Evolutionary conservation across 2,888 invertebrate species (phyloP).

Genomic region (Mylabris sibirica): DNA sequence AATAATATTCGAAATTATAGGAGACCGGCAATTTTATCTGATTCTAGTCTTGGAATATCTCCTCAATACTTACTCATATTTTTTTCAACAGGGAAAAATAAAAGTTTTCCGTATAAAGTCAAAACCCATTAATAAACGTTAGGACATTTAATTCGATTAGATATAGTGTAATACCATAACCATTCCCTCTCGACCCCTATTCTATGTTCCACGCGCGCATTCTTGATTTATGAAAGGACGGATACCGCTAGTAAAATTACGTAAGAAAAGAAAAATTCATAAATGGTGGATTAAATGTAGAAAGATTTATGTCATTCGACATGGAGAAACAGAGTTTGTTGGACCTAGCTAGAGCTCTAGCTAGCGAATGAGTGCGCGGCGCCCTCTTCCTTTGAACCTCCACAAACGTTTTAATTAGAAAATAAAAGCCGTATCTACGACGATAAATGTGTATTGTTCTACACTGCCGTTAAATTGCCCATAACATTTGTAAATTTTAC

Average conservation of each 20-base stretch:
- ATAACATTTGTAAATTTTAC: slow-evolving; percentile 9
- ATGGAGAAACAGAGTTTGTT: slow-evolving; percentile 2
- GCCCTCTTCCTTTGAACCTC: slow-evolving; percentile 20
- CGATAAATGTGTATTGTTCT: slow-evolving; percentile 30
- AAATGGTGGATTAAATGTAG: slow-evolving; percentile 45
- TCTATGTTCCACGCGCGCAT: slow-evolving; percentile 13
- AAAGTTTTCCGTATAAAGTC: slow-evolving; percentile 16
- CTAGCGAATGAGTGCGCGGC: slow-evolving; percentile 4
- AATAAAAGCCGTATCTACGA: slow-evolving; percentile 29
- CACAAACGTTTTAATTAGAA: slow-evolving; percentile 37
- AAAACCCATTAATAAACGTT: slow-evolving; percentile 35
- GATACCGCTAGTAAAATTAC: slow-evolving; percentile 43
- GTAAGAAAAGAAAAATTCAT: slow-evolving; percentile 44
- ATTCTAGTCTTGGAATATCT: not conserved
- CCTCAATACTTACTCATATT: slow-evolving; percentile 2
- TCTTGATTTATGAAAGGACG: slow-evolving; percentile 44
- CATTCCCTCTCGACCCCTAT: slow-evolving; percentile 19
- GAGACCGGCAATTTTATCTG: not conserved
- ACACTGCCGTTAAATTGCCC: slow-evolving; percentile 27
- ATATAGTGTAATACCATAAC: slow-evolving; percentile 23
- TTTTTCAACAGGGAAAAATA: not conserved
- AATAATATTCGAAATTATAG: slow-evolving; percentile 10
- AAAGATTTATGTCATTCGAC: slow-evolving; percentile 42
- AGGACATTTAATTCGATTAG: slow-evolving; percentile 40
- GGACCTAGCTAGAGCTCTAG: not conserved